Evolutionary conservation across 2,797 vertebrate genomes (phyloP).

Genomic region (Sciurus carolinensis): DNA sequence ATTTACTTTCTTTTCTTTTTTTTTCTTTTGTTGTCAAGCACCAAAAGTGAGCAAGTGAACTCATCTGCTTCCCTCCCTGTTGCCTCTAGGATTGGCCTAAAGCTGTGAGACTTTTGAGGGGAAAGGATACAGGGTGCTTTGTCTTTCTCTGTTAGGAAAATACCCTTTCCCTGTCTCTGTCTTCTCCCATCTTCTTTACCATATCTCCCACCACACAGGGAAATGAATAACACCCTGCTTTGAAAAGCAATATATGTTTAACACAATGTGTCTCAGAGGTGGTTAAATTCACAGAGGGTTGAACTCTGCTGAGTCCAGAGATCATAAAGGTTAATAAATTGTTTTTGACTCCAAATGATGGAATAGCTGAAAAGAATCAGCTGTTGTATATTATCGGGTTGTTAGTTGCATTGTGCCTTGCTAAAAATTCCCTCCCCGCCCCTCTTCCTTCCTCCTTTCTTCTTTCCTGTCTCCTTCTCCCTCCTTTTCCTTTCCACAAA

Average conservation of each 20-base stretch:
- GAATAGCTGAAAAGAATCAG: neutral
- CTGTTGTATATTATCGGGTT: neutral
- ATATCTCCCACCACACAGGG: neutral
- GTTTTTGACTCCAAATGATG: neutral
- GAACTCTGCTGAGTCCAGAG: neutral
- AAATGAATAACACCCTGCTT: neutral
- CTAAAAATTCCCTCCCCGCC: neutral
- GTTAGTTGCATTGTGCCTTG: neutral
- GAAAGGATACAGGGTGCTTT: neutral
- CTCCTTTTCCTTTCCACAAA: neutral
- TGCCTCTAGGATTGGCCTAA: neutral
- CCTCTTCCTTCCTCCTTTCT: neutral
- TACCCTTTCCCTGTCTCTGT: neutral
- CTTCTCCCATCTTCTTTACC: neutral
- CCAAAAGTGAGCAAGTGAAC: constrained; percentile 58
- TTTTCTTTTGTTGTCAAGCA: constrained; percentile 63
- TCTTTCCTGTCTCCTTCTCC: too few relatives aligned
- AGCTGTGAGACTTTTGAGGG: constrained; percentile 14
- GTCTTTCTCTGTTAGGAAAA: constrained; percentile 48
- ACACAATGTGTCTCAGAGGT: constrained; percentile 24
- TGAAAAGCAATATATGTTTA: constrained; percentile 24
- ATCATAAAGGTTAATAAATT: neutral
- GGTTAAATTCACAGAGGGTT: neutral
- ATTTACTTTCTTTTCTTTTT: constrained; percentile 70
- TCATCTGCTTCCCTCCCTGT: constrained; percentile 55